Percentiles rank a stretch among this genome's conserved stretches.
These are phyloP conservation scores for Stenoptilia bipunctidactyla DNA, from an alignment of 2,888 invertebrate genomes.

Conservation along the genomic window DNA sequence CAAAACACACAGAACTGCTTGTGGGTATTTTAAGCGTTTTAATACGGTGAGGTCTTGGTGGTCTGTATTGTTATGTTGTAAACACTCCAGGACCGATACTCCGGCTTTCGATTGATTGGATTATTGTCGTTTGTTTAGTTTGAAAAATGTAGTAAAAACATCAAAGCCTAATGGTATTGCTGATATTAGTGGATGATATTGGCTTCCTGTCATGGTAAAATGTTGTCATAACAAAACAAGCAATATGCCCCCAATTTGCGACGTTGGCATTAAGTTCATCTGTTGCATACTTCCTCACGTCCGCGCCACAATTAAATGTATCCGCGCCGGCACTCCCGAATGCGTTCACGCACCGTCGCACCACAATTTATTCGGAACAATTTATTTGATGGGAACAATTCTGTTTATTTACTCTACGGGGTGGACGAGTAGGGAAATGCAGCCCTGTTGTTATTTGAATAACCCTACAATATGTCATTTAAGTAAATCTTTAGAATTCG, in stretches of 20 bases:
- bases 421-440: too few relatives aligned
- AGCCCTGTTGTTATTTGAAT: too few relatives aligned
- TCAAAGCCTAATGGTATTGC: too few relatives aligned
- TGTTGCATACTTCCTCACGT: constrained; percentile 13
- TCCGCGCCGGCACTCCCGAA: constrained; percentile 48
- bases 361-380: constrained; percentile 8
- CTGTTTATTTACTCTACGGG: too few relatives aligned
- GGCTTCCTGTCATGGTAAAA: too few relatives aligned
- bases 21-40: constrained; percentile 22
- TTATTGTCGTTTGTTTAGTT: background rate
- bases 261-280: background rate
- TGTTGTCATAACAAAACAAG: background rate
- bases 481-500: too few relatives aligned
- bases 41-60: constrained; percentile 27
- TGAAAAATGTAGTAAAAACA: too few relatives aligned
- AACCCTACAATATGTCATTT: too few relatives aligned
- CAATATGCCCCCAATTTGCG: too few relatives aligned
- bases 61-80: constrained; percentile 36
- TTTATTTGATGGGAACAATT: too few relatives aligned
- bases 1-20: constrained; percentile 37
- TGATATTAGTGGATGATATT: too few relatives aligned
- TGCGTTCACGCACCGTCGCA: constrained; percentile 35
- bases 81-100: constrained; percentile 27
- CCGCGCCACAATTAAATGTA: constrained; percentile 59
- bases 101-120: constrained; percentile 4